Conservation (phyloP, 2,113 vertebrate genomes). For the Ophthalmotilapia sp. region DNA sequence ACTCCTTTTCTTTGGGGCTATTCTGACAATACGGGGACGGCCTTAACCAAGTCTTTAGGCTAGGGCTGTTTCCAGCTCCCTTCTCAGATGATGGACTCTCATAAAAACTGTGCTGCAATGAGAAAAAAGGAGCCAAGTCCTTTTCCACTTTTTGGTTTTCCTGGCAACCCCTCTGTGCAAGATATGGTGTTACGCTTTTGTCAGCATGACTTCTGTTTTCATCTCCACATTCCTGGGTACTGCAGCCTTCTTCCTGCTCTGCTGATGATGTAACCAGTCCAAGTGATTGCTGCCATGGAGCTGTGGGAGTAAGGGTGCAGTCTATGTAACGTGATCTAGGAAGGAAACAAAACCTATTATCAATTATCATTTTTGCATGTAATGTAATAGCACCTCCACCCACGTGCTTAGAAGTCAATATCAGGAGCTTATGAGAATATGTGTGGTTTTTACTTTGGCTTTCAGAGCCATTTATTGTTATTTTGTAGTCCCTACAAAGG, state of each 20-base stretch:
- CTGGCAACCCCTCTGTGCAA: background rate
- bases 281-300: slow-evolving; percentile 53
- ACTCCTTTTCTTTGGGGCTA: background rate
- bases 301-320: slow-evolving; percentile 17
- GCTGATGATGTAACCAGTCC: slow-evolving; percentile 61
- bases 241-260: slow-evolving; percentile 47
- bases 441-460: background rate
- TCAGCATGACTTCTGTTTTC: background rate
- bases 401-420: background rate
- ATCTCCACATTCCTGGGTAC: background rate
- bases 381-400: no score
- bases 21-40: background rate
- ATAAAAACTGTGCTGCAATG: background rate
- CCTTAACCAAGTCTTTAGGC: background rate
- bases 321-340: slow-evolving; percentile 23
- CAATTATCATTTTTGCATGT: background rate
- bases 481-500: background rate
- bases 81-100: background rate
- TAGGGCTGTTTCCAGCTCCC: background rate
- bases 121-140: background rate
- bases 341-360: background rate
- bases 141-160: background rate
- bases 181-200: background rate
- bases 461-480: background rate
- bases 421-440: background rate